A percentile compares a stretch with the other conserved stretches of the same genome.
These are phyloP conservation scores for Cyprinodon brontotheroides DNA, from an alignment of 2,113 vertebrate species.

Conservation along the genomic window DNA sequence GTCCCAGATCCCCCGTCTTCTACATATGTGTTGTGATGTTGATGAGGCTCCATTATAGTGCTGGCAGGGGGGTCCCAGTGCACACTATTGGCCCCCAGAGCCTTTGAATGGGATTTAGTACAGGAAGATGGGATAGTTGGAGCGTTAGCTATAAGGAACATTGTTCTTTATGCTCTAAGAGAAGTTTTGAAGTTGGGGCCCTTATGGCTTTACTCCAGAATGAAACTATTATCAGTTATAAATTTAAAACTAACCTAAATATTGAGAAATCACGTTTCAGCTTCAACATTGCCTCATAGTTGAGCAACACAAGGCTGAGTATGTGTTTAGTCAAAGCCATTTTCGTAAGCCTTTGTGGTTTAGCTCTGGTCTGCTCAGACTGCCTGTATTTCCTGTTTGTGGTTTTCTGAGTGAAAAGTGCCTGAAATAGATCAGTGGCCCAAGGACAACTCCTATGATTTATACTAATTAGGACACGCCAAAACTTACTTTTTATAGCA, in stretches of 20 bases:
- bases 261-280: background rate
- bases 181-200: too few relatives aligned
- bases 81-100: slow-evolving; percentile 36
- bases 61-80: slow-evolving; percentile 43
- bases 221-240: too few relatives aligned
- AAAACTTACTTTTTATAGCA: too few relatives aligned
- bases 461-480: slow-evolving; percentile 28
- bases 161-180: background rate
- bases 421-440: slow-evolving; percentile 60
- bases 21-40: slow-evolving; percentile 70
- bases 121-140: slow-evolving; percentile 28
- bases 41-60: slow-evolving; percentile 58
- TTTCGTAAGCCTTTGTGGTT: slow-evolving; percentile 64
- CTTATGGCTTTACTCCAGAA: too few relatives aligned
- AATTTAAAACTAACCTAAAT: background rate
- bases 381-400: slow-evolving; percentile 47
- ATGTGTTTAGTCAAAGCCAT: slow-evolving; percentile 22
- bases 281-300: slow-evolving; percentile 2
- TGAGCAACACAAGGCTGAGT: slow-evolving; percentile 14
- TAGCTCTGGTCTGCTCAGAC: slow-evolving; percentile 39
- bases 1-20: slow-evolving; percentile 12
- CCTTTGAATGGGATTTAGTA: slow-evolving; percentile 46
- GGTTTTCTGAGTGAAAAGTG: slow-evolving; percentile 60
- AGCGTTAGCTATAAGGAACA: background rate
- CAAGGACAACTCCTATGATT: slow-evolving; percentile 32